A percentile compares a stretch with the other conserved stretches of the same genome.
phyloP scores from a whole-genome alignment of 92 coral and sea anemone genomes.

The Epizoanthus fatuus region DNA sequence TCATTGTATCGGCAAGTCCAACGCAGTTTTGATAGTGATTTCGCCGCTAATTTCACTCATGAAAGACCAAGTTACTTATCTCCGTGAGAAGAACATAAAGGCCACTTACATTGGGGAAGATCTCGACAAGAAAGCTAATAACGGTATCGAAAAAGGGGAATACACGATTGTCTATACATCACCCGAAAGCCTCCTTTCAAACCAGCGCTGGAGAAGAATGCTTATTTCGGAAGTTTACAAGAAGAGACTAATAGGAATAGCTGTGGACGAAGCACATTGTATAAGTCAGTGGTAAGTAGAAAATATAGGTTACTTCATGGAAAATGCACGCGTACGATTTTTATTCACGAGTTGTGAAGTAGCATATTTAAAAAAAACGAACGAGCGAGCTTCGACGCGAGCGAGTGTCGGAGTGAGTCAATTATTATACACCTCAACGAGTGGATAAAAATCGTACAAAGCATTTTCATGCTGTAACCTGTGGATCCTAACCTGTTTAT shows the following conservation, averaged over 20 bases:
- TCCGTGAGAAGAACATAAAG: neutral
- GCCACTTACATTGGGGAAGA: neutral
- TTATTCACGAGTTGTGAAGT: too few species aligned
- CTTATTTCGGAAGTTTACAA: neutral
- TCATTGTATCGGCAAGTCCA: neutral
- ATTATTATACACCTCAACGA: too few species aligned
- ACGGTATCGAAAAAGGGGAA: neutral
- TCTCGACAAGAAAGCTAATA: neutral
- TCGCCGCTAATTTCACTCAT: neutral
- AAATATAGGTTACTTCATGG: too few species aligned
- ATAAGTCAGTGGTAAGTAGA: neutral
- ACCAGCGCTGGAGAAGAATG: neutral
- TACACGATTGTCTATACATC: neutral
- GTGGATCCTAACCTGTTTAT: too few species aligned
- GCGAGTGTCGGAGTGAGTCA: too few species aligned
- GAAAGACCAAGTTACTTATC: neutral
- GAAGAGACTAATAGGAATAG: neutral
- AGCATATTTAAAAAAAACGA: too few species aligned
- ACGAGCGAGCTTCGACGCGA: too few species aligned
- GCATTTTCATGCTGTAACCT: too few species aligned
- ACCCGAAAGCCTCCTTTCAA: neutral
- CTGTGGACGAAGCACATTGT: slow-evolving; percentile 7
- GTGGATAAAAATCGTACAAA: too few species aligned
- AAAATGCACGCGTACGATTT: too few species aligned
- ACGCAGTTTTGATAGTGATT: neutral